phyloP scores from a whole-genome alignment of 2,113 vertebrate genomes.

The Saguinus midas region DNA sequence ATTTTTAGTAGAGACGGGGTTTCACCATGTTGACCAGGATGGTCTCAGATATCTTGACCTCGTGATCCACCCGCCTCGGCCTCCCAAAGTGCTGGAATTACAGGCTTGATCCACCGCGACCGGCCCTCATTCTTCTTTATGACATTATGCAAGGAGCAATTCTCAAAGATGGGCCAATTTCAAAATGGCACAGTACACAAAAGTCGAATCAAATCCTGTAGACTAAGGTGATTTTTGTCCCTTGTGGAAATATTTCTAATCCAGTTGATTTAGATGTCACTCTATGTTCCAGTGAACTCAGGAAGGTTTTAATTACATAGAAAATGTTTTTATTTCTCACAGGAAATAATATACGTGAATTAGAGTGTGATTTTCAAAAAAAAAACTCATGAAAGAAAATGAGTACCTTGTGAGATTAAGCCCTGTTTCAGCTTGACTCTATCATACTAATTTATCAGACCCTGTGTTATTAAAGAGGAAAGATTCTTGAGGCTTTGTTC shows the following conservation, averaged over 20 bases:
- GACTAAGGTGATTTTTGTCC: constrained; percentile 35
- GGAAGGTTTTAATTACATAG: constrained; percentile 76
- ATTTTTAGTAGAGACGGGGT: too few species aligned
- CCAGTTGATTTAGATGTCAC: neutral
- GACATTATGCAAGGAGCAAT: neutral
- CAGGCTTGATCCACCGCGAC: too few species aligned
- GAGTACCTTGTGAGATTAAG: constrained; percentile 69
- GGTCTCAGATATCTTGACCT: too few species aligned
- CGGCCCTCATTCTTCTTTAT: too few species aligned
- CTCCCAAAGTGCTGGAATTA: too few species aligned
- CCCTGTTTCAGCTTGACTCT: constrained; percentile 40
- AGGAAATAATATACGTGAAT: constrained; percentile 42
- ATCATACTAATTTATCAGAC: constrained; percentile 58
- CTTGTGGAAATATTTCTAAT: constrained; percentile 50
- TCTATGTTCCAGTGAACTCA: constrained; percentile 47
- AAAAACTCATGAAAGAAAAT: constrained; percentile 65
- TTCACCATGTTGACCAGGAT: too few species aligned
- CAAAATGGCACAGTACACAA: neutral
- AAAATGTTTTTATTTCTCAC: constrained; percentile 76
- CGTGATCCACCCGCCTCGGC: too few species aligned
- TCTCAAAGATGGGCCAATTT: neutral
- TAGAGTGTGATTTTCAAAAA: constrained; percentile 63
- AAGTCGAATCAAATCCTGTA: neutral
- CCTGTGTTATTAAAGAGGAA: constrained; percentile 66
- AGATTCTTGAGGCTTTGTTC: neutral